Base-by-base conservation (phyloP, 2,113 vertebrate genomes). In the Ammodytes marinus region DNA sequence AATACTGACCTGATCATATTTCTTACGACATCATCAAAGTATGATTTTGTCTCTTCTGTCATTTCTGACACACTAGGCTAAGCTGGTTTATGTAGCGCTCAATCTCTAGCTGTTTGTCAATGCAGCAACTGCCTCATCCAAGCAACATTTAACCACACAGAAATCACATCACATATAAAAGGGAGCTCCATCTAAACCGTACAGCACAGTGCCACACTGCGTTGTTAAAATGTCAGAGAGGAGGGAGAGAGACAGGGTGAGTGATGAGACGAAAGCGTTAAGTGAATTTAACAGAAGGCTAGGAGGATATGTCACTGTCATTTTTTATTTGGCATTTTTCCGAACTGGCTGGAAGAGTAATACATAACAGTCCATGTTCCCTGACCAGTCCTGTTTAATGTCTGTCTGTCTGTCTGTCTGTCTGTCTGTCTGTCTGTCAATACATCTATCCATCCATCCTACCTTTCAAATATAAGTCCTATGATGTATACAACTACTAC, bases 171-270 rank as follows among this genome's bases (percentile, higher is more conserved):
- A 84, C 68, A 78, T 71, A 19, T 9, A 63, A 17, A 27, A 42
- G 79, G 55, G 8, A 45, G 42, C 17, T 67, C 75, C 3, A 50
- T 69, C 49, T 70, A 71, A 47, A 71, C 81, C 4, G 2, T 7
- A 5, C 45, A 73, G 71, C 79, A 2, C 27, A 27, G 27, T 74
- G 77, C 69, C 46, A 59, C 69, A 64, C 83, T 75, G 80, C 2
- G 12, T 52, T 70, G 79, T 87, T 87, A 77, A 87, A 83, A 77
- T 83, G 79, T 87, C 88, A 83, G 39, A 12, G 50, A 61, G 58
- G 45, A 67, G 60, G 64, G 72, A 66, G 71, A 10, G 0, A 74
- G 79, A 4, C 76, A 6, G 65, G 52, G 52, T 82, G 87, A 86
- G 74, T 55, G 78, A 89, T 89, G 87, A 84, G 79, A 82, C 77